These are phyloP conservation scores for Spinibarbus caldwelli DNA, from an alignment of 2,797 vertebrate genomes.

Conservation along the genomic window DNA sequence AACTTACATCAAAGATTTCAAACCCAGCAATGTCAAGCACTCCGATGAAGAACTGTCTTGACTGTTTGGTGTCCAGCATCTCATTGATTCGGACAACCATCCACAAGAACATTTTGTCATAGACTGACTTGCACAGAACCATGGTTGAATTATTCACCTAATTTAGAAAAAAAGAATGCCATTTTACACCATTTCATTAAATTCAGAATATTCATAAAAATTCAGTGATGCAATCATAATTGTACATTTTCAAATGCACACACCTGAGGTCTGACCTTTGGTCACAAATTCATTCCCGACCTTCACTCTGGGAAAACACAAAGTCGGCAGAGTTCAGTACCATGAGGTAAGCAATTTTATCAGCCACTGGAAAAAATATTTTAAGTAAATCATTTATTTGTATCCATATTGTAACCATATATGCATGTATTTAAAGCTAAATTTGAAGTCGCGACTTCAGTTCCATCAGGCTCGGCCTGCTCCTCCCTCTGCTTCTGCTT, in stretches of 20 bases:
- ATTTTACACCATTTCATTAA: background rate
- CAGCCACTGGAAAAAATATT: slow-evolving; percentile 62
- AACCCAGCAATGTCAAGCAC: slow-evolving; percentile 89
- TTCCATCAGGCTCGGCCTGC: slow-evolving; percentile 89
- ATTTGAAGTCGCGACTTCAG: slow-evolving; percentile 74
- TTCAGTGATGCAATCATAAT: background rate
- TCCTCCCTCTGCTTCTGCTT: slow-evolving; percentile 90
- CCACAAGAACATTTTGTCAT: slow-evolving; percentile 88
- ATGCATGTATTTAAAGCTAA: background rate
- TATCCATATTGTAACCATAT: background rate
- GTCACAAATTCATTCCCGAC: slow-evolving; percentile 87
- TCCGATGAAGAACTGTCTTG: slow-evolving; percentile 85
- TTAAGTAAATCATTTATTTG: background rate
- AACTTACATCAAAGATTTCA: slow-evolving; percentile 84
- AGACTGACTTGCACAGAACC: slow-evolving; percentile 51
- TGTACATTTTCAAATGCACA: background rate
- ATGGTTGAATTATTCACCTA: slow-evolving; percentile 63
- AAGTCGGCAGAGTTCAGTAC: slow-evolving; percentile 77
- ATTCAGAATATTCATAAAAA: background rate
- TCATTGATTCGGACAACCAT: slow-evolving; percentile 88
- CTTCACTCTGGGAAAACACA: slow-evolving; percentile 87
- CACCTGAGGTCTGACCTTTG: slow-evolving; percentile 81
- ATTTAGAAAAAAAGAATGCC: background rate
- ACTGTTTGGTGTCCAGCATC: slow-evolving; percentile 85
- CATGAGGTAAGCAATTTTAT: slow-evolving; percentile 77